A percentile compares a stretch with the other conserved stretches of the same genome.
Evolutionary conservation across 1,140 invertebrate species (phyloP).

Genomic region (Sinonovacula constricta): DNA sequence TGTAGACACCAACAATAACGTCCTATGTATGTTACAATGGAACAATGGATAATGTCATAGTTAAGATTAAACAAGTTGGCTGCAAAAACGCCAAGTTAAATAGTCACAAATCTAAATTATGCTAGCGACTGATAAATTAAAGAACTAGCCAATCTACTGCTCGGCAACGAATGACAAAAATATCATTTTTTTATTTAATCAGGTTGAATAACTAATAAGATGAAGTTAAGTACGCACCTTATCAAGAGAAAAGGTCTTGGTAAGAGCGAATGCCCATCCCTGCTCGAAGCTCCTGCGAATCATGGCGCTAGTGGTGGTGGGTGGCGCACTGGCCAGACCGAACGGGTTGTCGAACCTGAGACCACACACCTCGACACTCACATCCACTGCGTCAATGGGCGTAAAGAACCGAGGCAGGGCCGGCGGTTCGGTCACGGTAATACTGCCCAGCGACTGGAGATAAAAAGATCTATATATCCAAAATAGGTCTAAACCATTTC

Average conservation of each 20-base stretch:
- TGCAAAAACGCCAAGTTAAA: too few species aligned
- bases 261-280: slow-evolving; percentile 97
- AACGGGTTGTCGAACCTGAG: slow-evolving; percentile 98
- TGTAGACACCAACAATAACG: too few species aligned
- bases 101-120: too few species aligned
- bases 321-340: slow-evolving; percentile 97
- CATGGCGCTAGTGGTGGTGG: slow-evolving; percentile 96
- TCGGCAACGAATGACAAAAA: background rate
- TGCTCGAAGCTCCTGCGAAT: slow-evolving; percentile 95
- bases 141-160: too few species aligned
- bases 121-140: too few species aligned
- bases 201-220: background rate
- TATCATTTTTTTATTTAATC: background rate
- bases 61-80: too few species aligned
- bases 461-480: too few species aligned
- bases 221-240: slow-evolving; percentile 83
- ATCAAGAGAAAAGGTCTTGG: slow-evolving; percentile 96
- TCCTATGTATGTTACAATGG: too few species aligned
- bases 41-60: too few species aligned
- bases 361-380: slow-evolving; percentile 94
- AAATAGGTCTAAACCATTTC: too few species aligned
- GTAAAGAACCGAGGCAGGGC: slow-evolving; percentile 94
- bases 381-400: slow-evolving; percentile 94
- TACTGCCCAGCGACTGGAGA: slow-evolving; percentile 81
- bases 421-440: slow-evolving; percentile 83